Base-by-base conservation (phyloP, 2,113 vertebrate species). In the Syrrhaptes paradoxus region DNA sequence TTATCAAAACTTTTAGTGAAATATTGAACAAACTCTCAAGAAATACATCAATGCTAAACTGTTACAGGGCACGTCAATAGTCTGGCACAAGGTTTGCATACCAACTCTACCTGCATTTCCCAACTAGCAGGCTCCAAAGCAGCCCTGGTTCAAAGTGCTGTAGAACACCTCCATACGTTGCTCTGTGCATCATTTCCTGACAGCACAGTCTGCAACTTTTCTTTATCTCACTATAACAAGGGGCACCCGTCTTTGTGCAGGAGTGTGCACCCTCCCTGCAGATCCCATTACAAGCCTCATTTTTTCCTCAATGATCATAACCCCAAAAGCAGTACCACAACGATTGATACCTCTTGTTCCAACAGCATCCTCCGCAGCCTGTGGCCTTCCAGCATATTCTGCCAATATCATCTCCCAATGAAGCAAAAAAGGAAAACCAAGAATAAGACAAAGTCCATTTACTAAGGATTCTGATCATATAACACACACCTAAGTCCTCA, bases 1-100 rank as follows among this genome's bases (percentile, higher is more conserved):
- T 77, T 87, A 62, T 45, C 51, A 84, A 70, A 86, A 51, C 24
- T 71, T 93, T 80, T 54, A 80, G 63, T 77, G 43, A 92, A 80
- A 66, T 79, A 85, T 73, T 93, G 92, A 92, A 86, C 28, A 59
- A 90, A 31, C 28, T 90, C 25, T 94, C 46, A 77, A 90, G 73
- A 70, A 77, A 17, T 71, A 51, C 0, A 2, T 94, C 80, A 87
- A 62, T 92, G 36, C 51, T 58, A 57, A 90, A 17, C 31, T 70
- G 36, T 89, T 89, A 58, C 17, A 51, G 59, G 36, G 46, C 28
- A 43, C 32, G 58, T 62, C 22, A n/a, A 31, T 65, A 86, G 24
- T 58, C 71, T 70, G 49, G 45, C 3, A 1, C 66, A 48, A 73
- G 58, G 22, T 62, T 46, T 84, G 70, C 59, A 63, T 62, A 38